A percentile compares a stretch with the other conserved stretches of the same genome.
Conservation (phyloP, 2,113 vertebrate genomes). For the Leptocoma aspasia region DNA sequence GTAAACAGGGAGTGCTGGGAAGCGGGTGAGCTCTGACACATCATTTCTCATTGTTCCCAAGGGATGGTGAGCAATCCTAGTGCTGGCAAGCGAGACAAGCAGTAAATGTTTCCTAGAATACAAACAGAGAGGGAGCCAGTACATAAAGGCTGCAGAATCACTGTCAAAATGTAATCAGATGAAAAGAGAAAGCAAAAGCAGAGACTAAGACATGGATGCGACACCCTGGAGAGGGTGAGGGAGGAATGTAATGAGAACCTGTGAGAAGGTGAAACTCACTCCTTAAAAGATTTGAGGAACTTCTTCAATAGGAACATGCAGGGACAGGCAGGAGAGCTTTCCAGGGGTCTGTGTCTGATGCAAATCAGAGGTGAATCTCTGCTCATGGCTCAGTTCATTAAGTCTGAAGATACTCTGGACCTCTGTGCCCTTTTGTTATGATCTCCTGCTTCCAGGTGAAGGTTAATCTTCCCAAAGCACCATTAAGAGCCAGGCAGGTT, state of each 20-base stretch:
- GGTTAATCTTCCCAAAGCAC: not conserved
- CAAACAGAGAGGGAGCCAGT: not conserved
- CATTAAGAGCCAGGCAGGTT: not conserved
- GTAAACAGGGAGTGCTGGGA: slow-evolving; percentile 40
- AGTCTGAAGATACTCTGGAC: not conserved
- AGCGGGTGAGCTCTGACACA: slow-evolving; percentile 38
- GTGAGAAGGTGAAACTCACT: not conserved
- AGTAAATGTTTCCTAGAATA: slow-evolving; percentile 57
- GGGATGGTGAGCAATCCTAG: slow-evolving; percentile 28
- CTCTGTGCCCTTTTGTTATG: not conserved
- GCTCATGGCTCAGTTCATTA: not conserved
- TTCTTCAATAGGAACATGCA: not conserved
- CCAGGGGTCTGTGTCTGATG: not conserved
- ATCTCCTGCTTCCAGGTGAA: not conserved
- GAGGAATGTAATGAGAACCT: not conserved
- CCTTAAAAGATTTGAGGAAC: not conserved
- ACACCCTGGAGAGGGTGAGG: not conserved
- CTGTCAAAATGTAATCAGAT: slow-evolving; percentile 5
- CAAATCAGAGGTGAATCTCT: not conserved
- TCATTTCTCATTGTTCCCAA: slow-evolving; percentile 49
- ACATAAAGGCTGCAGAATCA: slow-evolving; percentile 10
- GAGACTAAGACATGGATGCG: not conserved
- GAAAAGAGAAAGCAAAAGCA: not conserved
- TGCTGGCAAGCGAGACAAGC: slow-evolving; percentile 22
- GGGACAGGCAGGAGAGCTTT: not conserved